Conservation (phyloP, 2,113 vertebrate species). For the Lathamus discolor region DNA sequence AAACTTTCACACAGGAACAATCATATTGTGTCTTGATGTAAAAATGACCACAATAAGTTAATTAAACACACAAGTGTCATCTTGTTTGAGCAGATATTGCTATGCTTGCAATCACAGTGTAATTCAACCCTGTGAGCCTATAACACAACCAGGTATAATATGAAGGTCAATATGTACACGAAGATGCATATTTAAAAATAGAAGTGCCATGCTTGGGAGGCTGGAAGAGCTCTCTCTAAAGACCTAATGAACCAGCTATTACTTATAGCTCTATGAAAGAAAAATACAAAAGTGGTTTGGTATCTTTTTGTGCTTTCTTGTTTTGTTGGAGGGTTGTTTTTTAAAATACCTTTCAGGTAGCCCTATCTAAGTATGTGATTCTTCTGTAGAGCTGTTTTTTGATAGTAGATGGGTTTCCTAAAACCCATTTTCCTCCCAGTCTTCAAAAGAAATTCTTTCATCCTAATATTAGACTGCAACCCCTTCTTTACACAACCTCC, state of each 20-base stretch:
- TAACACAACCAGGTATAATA: background rate
- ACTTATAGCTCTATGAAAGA: background rate
- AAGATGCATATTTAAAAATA: background rate
- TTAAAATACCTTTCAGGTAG: background rate
- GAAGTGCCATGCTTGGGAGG: background rate
- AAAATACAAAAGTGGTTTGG: background rate
- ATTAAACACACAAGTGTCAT: background rate
- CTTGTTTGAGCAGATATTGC: background rate
- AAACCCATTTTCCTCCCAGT: background rate
- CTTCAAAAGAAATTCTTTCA: background rate
- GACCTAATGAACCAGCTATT: background rate
- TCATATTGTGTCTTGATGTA: background rate
- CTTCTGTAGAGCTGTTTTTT: background rate
- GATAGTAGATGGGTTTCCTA: background rate
- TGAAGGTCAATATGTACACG: background rate
- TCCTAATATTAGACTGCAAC: background rate
- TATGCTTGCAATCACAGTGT: background rate
- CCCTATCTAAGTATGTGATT: background rate
- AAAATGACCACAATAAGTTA: background rate
- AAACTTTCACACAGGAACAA: background rate
- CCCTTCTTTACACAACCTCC: background rate
- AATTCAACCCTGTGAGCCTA: background rate
- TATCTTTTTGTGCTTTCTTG: background rate
- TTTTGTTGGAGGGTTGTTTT: background rate
- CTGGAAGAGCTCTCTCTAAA: background rate